A percentile compares a stretch with the other conserved stretches of the same genome.
These are phyloP conservation scores for Pelobates cultripes DNA, from an alignment of 2,797 vertebrate species.

Conservation along the genomic window DNA sequence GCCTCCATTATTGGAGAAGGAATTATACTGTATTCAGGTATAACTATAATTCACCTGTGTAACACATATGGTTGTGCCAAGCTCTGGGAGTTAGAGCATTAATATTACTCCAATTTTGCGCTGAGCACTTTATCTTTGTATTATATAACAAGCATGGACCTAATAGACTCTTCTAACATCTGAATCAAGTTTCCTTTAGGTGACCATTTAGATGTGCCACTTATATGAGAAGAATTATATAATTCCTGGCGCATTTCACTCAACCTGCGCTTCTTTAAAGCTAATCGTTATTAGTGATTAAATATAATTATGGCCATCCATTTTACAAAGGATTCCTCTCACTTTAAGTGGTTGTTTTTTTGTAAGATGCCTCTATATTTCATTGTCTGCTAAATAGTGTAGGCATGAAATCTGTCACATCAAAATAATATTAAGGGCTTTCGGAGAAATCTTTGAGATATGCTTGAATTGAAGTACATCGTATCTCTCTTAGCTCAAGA, in stretches of 20 bases:
- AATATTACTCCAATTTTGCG: no score
- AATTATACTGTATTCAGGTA: no score
- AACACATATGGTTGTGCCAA: no score
- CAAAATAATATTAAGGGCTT: background rate
- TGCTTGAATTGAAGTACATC: conserved; percentile 3
- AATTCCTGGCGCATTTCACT: background rate
- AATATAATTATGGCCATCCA: background rate
- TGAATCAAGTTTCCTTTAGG: no score
- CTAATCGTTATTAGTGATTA: background rate
- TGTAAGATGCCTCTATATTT: background rate
- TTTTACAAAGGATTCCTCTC: background rate
- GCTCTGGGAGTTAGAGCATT: no score
- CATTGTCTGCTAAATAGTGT: background rate
- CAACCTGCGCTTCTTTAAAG: background rate
- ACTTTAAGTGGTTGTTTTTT: background rate
- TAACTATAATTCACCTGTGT: no score
- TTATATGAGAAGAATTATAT: background rate
- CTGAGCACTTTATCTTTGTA: no score
- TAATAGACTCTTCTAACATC: no score
- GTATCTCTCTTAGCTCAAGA: background rate
- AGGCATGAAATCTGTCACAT: background rate
- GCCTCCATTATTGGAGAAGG: no score
- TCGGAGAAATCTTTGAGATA: background rate
- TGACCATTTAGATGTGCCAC: no score
- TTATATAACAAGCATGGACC: no score